phyloP scores from a whole-genome alignment of 2,113 vertebrate genomes.

The Gobius niger region DNA sequence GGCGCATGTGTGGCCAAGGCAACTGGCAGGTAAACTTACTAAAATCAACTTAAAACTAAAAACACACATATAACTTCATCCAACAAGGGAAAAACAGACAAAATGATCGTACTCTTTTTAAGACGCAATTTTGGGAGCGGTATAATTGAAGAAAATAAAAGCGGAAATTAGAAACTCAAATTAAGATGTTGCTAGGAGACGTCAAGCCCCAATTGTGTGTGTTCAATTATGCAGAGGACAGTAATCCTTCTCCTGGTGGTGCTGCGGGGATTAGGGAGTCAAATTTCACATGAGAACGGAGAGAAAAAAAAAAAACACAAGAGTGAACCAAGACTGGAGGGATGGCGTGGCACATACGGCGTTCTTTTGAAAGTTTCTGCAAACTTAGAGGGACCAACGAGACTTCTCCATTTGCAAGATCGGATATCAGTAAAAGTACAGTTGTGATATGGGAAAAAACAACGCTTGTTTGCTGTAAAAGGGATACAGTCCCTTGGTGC shows the following conservation, averaged over 20 bases:
- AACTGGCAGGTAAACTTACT: too few relatives aligned
- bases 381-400: too few relatives aligned
- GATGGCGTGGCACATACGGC: too few relatives aligned
- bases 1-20: too few relatives aligned
- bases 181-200: constrained; percentile 10
- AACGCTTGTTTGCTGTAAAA: too few relatives aligned
- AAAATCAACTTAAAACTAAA: background rate
- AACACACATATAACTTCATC: background rate
- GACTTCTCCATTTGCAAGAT: too few relatives aligned
- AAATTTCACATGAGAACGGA: constrained; percentile 7
- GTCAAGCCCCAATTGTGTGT: background rate
- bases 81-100: background rate
- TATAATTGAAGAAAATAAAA: background rate
- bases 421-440: too few relatives aligned
- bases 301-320: background rate
- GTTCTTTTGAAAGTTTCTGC: too few relatives aligned
- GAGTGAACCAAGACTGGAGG: background rate
- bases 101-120: background rate
- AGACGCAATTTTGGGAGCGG: background rate
- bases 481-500: too few relatives aligned
- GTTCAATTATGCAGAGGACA: background rate
- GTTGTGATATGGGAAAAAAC: too few relatives aligned
- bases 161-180: background rate
- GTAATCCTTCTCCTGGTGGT: constrained; percentile 4
- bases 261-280: background rate